Percentiles rank a stretch among this genome's conserved stretches.
Conservation (phyloP, 2,113 vertebrate genomes). For the Pteropus alecto region DNA sequence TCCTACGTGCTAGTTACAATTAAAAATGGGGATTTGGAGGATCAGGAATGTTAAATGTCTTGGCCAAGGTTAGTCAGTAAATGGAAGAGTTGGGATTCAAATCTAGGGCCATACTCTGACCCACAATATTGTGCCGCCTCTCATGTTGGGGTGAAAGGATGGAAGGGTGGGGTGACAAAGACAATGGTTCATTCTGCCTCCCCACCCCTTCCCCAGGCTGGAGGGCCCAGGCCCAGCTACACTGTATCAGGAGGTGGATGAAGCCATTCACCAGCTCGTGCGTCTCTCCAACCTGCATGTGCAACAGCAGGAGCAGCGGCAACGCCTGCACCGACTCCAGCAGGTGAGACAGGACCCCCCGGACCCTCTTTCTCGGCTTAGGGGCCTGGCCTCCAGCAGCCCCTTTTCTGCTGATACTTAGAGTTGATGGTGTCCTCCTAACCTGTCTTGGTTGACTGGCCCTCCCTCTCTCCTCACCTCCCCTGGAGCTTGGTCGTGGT, state of each 20-base stretch:
- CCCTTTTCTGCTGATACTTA: neutral
- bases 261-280: conserved; percentile 91
- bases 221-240: conserved; percentile 64
- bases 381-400: neutral
- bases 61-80: neutral
- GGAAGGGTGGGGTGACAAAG: neutral
- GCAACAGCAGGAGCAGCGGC: conserved; percentile 85
- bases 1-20: neutral
- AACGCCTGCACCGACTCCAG: conserved; percentile 79
- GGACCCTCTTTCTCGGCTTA: accelerated
- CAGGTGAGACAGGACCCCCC: conserved; percentile 78
- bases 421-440: neutral
- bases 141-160: neutral
- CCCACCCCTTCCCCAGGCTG: neutral
- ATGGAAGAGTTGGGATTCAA: neutral
- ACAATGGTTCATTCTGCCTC: neutral
- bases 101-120: neutral
- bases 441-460: neutral
- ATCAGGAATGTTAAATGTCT: neutral
- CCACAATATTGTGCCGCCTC: neutral
- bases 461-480: neutral
- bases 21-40: neutral
- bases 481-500: neutral
- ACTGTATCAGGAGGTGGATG: conserved; percentile 85
- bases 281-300: conserved; percentile 89